phyloP scores from a whole-genome alignment of 2,797 vertebrate species.

The Gallinago solitaria region DNA sequence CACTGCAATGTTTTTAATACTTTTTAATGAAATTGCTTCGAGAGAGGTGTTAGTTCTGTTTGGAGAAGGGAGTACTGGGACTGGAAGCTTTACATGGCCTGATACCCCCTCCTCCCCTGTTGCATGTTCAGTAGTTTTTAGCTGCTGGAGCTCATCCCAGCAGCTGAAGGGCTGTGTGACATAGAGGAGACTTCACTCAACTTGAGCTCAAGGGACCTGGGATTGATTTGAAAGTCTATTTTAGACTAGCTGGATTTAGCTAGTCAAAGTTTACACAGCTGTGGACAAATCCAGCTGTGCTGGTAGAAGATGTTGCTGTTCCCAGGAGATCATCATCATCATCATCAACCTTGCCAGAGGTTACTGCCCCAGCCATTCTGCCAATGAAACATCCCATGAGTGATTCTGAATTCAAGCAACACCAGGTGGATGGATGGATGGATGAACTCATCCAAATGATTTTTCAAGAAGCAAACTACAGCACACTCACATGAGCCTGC shows the following conservation, averaged over 20 bases:
- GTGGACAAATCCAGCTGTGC: slow-evolving; percentile 32
- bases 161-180: slow-evolving; percentile 1
- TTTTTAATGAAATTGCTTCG: background rate
- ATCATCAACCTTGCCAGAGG: background rate
- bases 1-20: background rate
- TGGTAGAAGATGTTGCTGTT: slow-evolving; percentile 18
- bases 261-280: slow-evolving; percentile 46
- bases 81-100: background rate
- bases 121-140: background rate
- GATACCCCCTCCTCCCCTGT: background rate
- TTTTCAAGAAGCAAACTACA: background rate
- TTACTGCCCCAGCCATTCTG: background rate
- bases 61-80: background rate
- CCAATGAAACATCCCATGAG: background rate
- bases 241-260: slow-evolving; percentile 47
- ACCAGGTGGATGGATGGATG: background rate
- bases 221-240: slow-evolving; percentile 36
- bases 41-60: background rate
- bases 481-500: background rate
- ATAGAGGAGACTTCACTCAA: background rate
- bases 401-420: background rate
- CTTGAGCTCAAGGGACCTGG: slow-evolving; percentile 15
- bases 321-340: background rate
- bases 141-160: slow-evolving; percentile 16
- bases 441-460: background rate